These are phyloP conservation scores for Vimba vimba DNA, from an alignment of 2,113 vertebrate species.

Conservation along the genomic window DNA sequence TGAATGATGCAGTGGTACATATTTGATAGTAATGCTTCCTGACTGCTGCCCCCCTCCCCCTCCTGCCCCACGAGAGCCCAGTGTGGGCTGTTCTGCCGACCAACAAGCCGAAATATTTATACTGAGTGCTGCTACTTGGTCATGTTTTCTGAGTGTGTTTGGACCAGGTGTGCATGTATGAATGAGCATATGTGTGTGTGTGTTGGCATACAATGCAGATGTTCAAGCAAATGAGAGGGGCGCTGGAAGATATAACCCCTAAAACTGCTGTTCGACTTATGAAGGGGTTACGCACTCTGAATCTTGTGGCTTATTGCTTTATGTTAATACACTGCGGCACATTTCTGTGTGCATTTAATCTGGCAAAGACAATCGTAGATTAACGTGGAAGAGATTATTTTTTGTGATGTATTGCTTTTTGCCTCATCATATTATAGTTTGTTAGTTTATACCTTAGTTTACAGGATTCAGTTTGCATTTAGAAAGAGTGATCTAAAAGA, in stretches of 20 bases:
- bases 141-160: constrained; percentile 44
- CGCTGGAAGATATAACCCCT: neutral
- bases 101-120: constrained; percentile 57
- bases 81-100: constrained; percentile 42
- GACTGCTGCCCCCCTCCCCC: constrained; percentile 23
- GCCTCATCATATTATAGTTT: neutral
- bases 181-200: constrained; percentile 3
- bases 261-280: neutral
- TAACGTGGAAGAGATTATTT: neutral
- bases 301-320: neutral
- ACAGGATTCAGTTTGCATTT: neutral
- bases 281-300: neutral
- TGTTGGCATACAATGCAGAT: constrained; percentile 21
- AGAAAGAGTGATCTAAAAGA: neutral
- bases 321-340: neutral
- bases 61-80: neutral
- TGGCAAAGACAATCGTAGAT: neutral
- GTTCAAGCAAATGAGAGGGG: neutral
- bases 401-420: neutral
- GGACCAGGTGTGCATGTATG: constrained; percentile 33
- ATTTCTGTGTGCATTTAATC: neutral
- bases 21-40: constrained; percentile 49
- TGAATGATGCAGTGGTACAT: constrained; percentile 40
- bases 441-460: neutral
- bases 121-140: neutral